Conservation (phyloP, 2,113 vertebrate species). For the Polypterus bichir region DNA sequence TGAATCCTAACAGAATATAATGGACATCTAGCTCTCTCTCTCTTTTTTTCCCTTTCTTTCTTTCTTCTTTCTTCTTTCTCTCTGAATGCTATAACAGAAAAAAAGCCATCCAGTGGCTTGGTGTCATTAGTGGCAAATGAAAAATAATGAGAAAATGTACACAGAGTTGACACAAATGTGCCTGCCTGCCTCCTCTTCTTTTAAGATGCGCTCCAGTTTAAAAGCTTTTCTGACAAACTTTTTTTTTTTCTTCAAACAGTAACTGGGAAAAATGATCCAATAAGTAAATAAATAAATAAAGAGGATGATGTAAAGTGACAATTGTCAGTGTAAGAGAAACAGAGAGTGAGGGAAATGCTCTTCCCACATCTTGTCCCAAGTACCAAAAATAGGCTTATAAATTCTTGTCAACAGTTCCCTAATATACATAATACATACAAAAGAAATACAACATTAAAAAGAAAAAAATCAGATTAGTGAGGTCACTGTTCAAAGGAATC, state of each 20-base stretch:
- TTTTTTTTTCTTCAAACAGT: slow-evolving; percentile 57
- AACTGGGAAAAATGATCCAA: slow-evolving; percentile 47
- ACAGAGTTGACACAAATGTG: slow-evolving; percentile 69
- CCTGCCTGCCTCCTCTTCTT: slow-evolving; percentile 34
- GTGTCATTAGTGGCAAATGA: slow-evolving; percentile 76
- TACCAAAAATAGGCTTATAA: slow-evolving; percentile 18
- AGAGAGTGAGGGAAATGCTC: neutral
- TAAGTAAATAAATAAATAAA: slow-evolving; percentile 52
- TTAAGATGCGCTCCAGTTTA: slow-evolving; percentile 50
- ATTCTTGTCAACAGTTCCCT: slow-evolving; percentile 37
- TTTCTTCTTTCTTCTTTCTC: slow-evolving; percentile 25
- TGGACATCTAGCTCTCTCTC: slow-evolving; percentile 47
- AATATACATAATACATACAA: too few species aligned
- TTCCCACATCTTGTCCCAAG: neutral
- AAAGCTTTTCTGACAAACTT: slow-evolving; percentile 75
- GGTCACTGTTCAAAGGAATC: too few species aligned
- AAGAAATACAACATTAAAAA: too few species aligned
- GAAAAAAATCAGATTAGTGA: too few species aligned
- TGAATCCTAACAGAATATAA: slow-evolving; percentile 45
- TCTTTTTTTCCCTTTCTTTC: slow-evolving; percentile 2
- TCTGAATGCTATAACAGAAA: slow-evolving; percentile 60
- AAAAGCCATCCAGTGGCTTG: slow-evolving; percentile 60
- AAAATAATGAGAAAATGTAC: slow-evolving; percentile 72
- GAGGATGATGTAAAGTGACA: slow-evolving; percentile 14
- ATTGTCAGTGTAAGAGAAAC: neutral